Conservation (phyloP, 2,113 vertebrate species). For the Spizaetus ornatus region DNA sequence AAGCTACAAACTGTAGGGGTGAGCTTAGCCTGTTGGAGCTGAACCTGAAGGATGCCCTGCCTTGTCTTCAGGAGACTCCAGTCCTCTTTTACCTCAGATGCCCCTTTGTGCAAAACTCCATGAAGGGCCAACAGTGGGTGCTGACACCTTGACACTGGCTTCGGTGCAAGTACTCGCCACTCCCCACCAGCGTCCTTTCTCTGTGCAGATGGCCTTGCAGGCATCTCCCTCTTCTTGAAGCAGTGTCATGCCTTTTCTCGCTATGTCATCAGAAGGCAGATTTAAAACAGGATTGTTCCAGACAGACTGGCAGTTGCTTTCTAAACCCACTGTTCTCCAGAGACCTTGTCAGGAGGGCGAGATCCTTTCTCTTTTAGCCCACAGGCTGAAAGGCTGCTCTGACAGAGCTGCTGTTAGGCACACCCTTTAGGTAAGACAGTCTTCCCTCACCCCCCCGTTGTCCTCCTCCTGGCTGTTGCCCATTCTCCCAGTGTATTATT, state of each 20-base stretch:
- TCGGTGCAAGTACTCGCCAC: neutral
- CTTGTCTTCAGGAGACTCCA: neutral
- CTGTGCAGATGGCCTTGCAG: neutral
- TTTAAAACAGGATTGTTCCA: neutral
- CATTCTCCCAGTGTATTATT: no score
- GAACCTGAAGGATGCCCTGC: neutral
- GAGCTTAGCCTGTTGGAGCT: neutral
- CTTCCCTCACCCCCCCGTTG: neutral
- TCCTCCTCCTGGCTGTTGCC: neutral
- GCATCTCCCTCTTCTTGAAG: neutral
- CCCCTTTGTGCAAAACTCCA: neutral
- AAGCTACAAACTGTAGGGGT: fast-evolving
- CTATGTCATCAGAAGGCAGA: neutral
- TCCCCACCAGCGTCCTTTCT: neutral
- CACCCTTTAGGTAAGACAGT: neutral
- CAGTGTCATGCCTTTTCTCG: neutral
- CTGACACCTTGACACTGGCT: neutral
- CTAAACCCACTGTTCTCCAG: neutral
- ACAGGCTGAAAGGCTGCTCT: neutral
- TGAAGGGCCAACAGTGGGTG: neutral
- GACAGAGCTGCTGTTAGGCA: neutral
- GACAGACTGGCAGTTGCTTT: neutral
- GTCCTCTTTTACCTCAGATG: neutral
- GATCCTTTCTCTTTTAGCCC: neutral
- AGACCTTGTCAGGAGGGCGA: neutral